phyloP scores from a whole-genome alignment of 2,888 invertebrate genomes.

The Sminthurinus aureus region DNA sequence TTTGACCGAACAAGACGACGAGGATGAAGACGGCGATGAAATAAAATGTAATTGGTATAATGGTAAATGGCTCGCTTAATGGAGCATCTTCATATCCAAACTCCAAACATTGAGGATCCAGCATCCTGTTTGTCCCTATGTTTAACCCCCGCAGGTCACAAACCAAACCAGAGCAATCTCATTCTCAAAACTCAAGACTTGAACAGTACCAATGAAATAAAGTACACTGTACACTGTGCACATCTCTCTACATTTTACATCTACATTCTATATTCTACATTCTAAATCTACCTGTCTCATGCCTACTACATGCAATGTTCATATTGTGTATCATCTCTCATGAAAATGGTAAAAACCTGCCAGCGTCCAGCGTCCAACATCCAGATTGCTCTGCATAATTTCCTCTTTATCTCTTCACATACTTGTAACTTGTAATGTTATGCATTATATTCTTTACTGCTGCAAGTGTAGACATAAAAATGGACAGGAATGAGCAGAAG shows the following conservation, averaged over 20 bases:
- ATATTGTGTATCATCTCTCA: not conserved
- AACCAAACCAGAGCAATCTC: constrained; percentile 10
- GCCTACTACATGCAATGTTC: not conserved
- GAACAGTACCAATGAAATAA: not conserved
- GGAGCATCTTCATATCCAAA: not conserved
- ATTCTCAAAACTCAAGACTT: not conserved
- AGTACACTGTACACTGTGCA: not conserved
- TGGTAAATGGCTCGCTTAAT: not conserved
- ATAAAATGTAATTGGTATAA: constrained; percentile 24
- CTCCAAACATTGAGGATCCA: too few relatives aligned
- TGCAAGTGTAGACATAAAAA: not conserved
- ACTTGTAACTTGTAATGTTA: too few relatives aligned
- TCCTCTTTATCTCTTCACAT: not conserved
- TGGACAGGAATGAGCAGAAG: not conserved
- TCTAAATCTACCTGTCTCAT: not conserved
- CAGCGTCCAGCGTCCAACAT: not conserved
- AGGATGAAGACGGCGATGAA: not conserved
- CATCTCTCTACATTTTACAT: not conserved
- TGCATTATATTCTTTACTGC: too few relatives aligned
- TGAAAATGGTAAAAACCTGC: not conserved
- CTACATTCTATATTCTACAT: too few relatives aligned
- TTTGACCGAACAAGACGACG: constrained; percentile 26
- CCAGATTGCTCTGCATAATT: not conserved
- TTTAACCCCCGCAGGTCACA: constrained; percentile 28
- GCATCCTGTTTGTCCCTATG: constrained; percentile 23